A percentile compares a stretch with the other conserved stretches of the same genome.
These are phyloP conservation scores for Proisotoma minuta DNA, from an alignment of 2,888 invertebrate species.

Conservation along the genomic window DNA sequence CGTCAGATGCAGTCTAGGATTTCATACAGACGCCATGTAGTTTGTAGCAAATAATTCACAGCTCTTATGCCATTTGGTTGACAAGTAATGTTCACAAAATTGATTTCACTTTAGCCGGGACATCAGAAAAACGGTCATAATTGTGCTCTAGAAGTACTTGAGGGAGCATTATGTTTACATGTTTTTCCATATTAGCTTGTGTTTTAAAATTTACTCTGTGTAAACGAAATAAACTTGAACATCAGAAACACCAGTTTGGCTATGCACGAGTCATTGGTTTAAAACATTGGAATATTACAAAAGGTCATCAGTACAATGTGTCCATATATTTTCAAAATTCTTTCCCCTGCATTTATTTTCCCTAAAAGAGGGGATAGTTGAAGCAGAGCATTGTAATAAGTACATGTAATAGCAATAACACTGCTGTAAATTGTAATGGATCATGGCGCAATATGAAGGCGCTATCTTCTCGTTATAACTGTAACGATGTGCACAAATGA, in stretches of 20 bases:
- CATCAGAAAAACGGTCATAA: too few species aligned
- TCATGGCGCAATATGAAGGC: background rate
- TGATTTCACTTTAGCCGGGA: too few species aligned
- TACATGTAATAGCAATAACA: constrained; percentile 12
- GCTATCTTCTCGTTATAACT: background rate
- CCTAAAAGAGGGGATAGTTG: background rate
- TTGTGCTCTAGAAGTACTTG: too few species aligned
- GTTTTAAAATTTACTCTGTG: too few species aligned
- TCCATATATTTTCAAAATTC: too few species aligned
- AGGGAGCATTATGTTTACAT: too few species aligned
- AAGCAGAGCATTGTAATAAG: constrained; percentile 1
- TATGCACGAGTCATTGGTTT: constrained; percentile 17
- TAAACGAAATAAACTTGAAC: too few species aligned
- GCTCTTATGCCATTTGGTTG: too few species aligned
- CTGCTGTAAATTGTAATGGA: constrained; percentile 11
- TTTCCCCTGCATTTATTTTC: background rate
- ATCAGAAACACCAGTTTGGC: background rate
- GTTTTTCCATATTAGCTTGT: too few species aligned
- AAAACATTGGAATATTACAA: constrained; percentile 10
- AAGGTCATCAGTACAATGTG: too few species aligned
- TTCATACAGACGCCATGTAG: background rate
- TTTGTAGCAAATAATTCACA: too few species aligned
- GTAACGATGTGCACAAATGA: background rate
- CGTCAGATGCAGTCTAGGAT: background rate
- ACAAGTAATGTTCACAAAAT: too few species aligned